phyloP scores from a whole-genome alignment of 1,140 invertebrate genomes.

The Dreissena rostriformis region DNA sequence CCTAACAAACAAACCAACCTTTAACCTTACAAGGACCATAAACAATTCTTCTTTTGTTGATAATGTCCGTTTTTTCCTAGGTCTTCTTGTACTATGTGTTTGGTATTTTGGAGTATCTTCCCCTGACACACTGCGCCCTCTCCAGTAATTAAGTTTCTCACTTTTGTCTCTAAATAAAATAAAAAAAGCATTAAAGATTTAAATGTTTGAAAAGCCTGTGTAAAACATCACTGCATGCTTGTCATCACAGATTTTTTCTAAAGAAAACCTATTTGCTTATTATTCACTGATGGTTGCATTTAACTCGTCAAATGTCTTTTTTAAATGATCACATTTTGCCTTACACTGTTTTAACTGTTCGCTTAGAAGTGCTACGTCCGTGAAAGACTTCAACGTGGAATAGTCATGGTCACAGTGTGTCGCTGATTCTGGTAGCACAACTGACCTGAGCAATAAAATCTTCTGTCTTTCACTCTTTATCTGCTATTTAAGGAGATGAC shows the following conservation, averaged over 20 bases:
- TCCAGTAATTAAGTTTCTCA: conserved; percentile 32
- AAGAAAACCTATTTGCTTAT: neutral
- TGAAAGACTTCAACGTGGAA: neutral
- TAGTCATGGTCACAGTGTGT: neutral
- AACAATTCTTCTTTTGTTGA: conserved; percentile 41
- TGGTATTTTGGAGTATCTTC: too few relatives aligned
- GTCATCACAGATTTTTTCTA: conserved; percentile 6
- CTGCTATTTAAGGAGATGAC: neutral
- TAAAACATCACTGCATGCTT: conserved; percentile 4
- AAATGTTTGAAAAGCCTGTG: neutral
- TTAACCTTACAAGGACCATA: conserved; percentile 25
- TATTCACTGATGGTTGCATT: neutral
- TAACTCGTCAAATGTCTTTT: neutral
- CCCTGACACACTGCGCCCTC: neutral
- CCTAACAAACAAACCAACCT: conserved; percentile 48
- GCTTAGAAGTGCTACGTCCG: neutral
- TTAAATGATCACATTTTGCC: neutral
- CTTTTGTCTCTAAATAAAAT: conserved; percentile 8
- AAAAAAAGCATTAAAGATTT: conserved; percentile 10
- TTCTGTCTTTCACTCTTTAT: neutral
- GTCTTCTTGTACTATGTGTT: neutral
- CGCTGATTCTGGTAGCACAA: too few relatives aligned
- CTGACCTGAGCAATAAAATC: neutral
- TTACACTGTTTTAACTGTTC: neutral
- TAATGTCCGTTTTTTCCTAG: conserved; percentile 26